Percentiles rank a stretch among this genome's conserved stretches.
phyloP scores from a whole-genome alignment of 1,140 invertebrate genomes.

The Penaeus japonicus region DNA sequence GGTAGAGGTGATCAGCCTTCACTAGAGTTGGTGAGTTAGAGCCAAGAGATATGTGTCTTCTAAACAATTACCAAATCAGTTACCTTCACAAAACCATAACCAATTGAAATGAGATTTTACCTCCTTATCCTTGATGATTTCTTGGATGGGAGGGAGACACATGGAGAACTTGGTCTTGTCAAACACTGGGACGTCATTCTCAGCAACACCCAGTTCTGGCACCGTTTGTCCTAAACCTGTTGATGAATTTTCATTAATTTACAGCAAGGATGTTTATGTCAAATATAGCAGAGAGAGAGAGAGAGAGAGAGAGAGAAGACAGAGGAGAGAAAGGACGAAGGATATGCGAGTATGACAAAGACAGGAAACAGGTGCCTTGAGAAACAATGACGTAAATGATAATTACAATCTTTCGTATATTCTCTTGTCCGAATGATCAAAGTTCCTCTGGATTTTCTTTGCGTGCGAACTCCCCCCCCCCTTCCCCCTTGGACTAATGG shows the following conservation, averaged over 20 bases:
- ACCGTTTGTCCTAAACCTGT: constrained; percentile 73
- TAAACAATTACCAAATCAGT: neutral
- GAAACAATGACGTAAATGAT: too few relatives aligned
- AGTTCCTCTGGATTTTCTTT: too few relatives aligned
- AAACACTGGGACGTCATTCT: constrained; percentile 64
- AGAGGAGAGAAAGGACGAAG: too few relatives aligned
- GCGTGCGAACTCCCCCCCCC: too few relatives aligned
- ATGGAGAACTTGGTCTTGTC: constrained; percentile 74
- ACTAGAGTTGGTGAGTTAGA: too few relatives aligned
- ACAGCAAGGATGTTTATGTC: neutral
- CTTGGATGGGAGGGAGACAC: constrained; percentile 68
- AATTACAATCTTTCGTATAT: too few relatives aligned
- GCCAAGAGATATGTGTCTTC: constrained; percentile 42
- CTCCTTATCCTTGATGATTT: constrained; percentile 62
- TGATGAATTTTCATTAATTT: constrained; percentile 41
- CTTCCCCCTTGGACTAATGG: too few relatives aligned
- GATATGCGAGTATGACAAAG: too few relatives aligned
- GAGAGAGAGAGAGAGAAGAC: too few relatives aligned
- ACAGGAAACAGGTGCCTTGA: too few relatives aligned
- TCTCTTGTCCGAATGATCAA: too few relatives aligned
- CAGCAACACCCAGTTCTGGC: constrained; percentile 68
- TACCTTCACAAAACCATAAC: neutral
- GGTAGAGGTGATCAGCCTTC: too few relatives aligned
- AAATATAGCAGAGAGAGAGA: neutral
- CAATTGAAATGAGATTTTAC: neutral